Evolutionary conservation across 1,140 invertebrate species (phyloP).

Genomic region (Lycorma delicatula): DNA sequence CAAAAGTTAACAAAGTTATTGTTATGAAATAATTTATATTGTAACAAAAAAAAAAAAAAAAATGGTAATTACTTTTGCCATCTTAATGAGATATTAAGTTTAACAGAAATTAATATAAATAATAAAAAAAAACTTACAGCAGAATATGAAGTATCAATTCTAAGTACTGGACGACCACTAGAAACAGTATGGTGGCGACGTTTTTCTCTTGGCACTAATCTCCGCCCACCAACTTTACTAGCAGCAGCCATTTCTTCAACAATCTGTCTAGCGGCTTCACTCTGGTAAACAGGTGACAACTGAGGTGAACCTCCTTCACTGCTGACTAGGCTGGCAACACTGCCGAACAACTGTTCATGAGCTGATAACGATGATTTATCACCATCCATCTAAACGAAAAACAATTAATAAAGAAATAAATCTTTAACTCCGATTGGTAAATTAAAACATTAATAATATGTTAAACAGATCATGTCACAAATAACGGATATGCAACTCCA

Average conservation of each 20-base stretch:
- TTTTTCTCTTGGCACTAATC: constrained; percentile 68
- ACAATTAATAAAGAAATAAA: constrained; percentile 18
- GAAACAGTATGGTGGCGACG: constrained; percentile 82
- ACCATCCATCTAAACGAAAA: constrained; percentile 24
- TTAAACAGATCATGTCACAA: no score
- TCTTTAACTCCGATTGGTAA: no score
- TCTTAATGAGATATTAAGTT: no score
- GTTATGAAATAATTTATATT: no score
- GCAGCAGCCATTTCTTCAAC: constrained; percentile 60
- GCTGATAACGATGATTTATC: constrained; percentile 26
- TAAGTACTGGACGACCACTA: constrained; percentile 38
- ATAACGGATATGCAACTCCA: no score
- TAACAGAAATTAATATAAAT: no score
- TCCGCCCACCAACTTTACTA: constrained; percentile 33
- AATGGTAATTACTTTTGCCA: no score
- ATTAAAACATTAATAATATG: no score
- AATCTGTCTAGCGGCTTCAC: constrained; percentile 73
- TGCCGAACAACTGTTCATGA: constrained; percentile 40
- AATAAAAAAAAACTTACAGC: constrained; percentile 13
- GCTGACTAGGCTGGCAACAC: constrained; percentile 13
- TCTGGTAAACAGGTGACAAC: constrained; percentile 60
- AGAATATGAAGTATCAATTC: constrained; percentile 15
- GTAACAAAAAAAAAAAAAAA: no score
- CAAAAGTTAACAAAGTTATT: no score
- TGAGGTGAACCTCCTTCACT: constrained; percentile 19